These are phyloP conservation scores for Andrena fulva DNA, from an alignment of 2,888 invertebrate genomes.

Conservation along the genomic window DNA sequence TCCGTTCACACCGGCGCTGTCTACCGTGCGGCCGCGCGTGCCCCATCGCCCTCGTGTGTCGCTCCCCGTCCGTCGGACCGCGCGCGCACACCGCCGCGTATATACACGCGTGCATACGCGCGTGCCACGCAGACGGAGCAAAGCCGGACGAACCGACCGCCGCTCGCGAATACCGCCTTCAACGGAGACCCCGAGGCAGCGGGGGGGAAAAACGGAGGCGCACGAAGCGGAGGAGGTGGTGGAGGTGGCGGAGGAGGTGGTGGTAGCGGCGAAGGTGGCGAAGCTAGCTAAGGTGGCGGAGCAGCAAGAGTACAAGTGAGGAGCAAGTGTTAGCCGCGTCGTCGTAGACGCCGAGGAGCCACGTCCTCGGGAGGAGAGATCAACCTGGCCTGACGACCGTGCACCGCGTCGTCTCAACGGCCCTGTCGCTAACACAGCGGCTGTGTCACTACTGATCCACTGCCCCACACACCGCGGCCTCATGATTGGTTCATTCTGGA, in stretches of 20 bases:
- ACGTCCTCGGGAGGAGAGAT: constrained; percentile 61
- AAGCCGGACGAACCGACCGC: constrained; percentile 52
- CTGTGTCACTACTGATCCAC: constrained; percentile 81
- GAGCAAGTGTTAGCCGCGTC: constrained; percentile 56
- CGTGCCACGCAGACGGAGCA: constrained; percentile 51
- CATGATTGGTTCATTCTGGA: constrained; percentile 99
- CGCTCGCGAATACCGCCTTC: constrained; percentile 55
- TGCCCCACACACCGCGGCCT: constrained; percentile 85
- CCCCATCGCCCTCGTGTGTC: constrained; percentile 8
- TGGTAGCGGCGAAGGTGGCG: constrained; percentile 23
- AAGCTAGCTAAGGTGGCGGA: constrained; percentile 22
- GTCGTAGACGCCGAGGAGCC: constrained; percentile 50
- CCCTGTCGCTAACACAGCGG: constrained; percentile 73
- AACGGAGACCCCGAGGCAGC: constrained; percentile 32
- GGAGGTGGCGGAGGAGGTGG: constrained; percentile 20
- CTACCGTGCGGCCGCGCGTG: constrained; percentile 15
- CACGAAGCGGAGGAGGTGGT: constrained; percentile 16
- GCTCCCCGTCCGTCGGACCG: constrained; percentile 6
- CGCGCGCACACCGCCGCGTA: neutral
- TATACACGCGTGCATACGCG: neutral
- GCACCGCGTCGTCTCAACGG: constrained; percentile 70
- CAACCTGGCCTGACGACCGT: constrained; percentile 68
- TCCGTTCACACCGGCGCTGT: constrained; percentile 38
- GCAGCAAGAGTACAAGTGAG: constrained; percentile 33
- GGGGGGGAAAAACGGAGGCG: constrained; percentile 5